Percentiles rank a stretch among this genome's conserved stretches.
These are phyloP conservation scores for Romanogobio albipinnatus DNA, from an alignment of 2,113 vertebrate species.

Conservation along the genomic window DNA sequence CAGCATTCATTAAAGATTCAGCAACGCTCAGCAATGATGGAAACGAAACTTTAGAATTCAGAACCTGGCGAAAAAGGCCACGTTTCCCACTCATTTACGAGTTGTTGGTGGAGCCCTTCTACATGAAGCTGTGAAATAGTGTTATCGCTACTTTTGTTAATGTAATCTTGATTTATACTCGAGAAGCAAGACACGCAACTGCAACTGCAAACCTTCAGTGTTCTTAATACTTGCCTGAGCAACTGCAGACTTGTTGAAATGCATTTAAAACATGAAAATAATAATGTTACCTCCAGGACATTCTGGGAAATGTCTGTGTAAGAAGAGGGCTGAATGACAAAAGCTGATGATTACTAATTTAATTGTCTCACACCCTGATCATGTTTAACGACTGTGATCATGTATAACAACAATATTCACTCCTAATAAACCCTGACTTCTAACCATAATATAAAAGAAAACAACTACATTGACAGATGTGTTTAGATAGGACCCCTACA, in stretches of 20 bases:
- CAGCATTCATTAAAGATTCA: conserved; percentile 71
- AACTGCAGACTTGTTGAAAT: conserved; percentile 66
- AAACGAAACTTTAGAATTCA: conserved; percentile 55
- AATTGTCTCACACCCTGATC: conserved; percentile 55
- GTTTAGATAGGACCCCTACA: conserved; percentile 61
- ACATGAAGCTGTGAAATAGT: conserved; percentile 81
- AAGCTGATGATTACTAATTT: conserved; percentile 63
- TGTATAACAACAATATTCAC: conserved; percentile 61
- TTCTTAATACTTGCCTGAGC: conserved; percentile 71
- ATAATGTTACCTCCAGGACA: conserved; percentile 73
- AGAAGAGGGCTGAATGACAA: conserved; percentile 65
- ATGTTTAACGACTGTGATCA: conserved; percentile 56
- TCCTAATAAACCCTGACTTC: conserved; percentile 39
- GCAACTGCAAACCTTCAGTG: conserved; percentile 67
- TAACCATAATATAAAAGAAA: conserved; percentile 45
- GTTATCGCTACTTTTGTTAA: conserved; percentile 77
- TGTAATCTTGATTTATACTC: conserved; percentile 64
- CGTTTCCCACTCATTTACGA: conserved; percentile 68
- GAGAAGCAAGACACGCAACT: conserved; percentile 63
- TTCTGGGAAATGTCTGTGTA: conserved; percentile 78
- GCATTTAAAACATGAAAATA: conserved; percentile 59
- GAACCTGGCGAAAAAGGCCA: conserved; percentile 50
- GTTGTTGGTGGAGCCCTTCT: conserved; percentile 60
- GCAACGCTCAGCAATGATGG: conserved; percentile 64
- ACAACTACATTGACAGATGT: conserved; percentile 56